These are phyloP conservation scores for Chitala chitala DNA, from an alignment of 2,113 vertebrate species.

Conservation along the genomic window DNA sequence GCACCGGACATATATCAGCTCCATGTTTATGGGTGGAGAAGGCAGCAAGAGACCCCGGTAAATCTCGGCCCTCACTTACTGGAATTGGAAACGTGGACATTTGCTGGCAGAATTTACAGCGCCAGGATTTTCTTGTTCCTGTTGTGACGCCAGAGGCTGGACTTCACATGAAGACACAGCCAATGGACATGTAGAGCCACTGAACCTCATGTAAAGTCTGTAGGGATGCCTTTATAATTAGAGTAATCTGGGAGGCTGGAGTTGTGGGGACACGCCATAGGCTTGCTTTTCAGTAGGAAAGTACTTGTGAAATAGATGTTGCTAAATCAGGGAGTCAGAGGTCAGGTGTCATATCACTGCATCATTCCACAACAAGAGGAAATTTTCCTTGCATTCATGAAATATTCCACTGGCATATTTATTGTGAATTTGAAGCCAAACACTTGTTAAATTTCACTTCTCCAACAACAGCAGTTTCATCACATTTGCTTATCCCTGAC, in stretches of 20 bases:
- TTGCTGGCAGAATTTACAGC: not conserved
- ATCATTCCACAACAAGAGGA: not conserved
- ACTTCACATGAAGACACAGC: not conserved
- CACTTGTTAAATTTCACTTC: slow-evolving; percentile 52
- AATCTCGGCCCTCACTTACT: slow-evolving; percentile 53
- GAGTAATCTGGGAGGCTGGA: not conserved
- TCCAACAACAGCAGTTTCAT: slow-evolving; percentile 33
- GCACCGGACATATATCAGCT: slow-evolving; percentile 32
- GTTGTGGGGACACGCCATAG: too few relatives aligned
- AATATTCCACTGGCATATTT: not conserved
- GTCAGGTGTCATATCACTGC: not conserved
- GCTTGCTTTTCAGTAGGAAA: not conserved
- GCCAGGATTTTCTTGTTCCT: not conserved
- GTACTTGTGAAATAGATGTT: not conserved
- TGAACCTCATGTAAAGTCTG: not conserved
- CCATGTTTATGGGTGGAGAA: slow-evolving; percentile 43
- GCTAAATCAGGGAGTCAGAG: not conserved
- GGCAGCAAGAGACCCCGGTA: slow-evolving; percentile 43
- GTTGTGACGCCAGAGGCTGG: too few relatives aligned
- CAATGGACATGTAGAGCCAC: not conserved
- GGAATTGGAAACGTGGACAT: slow-evolving; percentile 30
- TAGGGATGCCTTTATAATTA: slow-evolving; percentile 2
- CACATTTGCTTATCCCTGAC: slow-evolving; percentile 50
- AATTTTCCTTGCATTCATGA: slow-evolving; percentile 39
- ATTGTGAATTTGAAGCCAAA: slow-evolving; percentile 39